These are phyloP conservation scores for Nephila pilipes DNA, from an alignment of 1,140 invertebrate genomes.

Conservation along the genomic window DNA sequence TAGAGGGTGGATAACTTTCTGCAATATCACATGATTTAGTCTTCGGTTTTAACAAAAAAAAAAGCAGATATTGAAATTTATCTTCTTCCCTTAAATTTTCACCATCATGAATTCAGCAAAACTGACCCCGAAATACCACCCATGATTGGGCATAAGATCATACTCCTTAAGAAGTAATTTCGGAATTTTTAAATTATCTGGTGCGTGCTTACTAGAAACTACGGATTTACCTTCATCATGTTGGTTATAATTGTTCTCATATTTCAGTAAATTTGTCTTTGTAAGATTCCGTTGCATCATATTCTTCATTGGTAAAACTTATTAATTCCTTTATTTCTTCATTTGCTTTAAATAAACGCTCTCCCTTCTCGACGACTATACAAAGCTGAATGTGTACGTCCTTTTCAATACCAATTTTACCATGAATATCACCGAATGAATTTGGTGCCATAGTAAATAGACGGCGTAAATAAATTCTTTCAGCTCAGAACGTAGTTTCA, in stretches of 20 bases:
- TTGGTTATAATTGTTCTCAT: neutral
- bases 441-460: too few species aligned
- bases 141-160: neutral
- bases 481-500: too few species aligned
- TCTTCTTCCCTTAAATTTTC: neutral
- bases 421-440: too few species aligned
- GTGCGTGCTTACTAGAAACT: neutral
- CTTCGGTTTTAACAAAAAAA: conserved; percentile 2
- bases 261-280: neutral
- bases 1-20: too few species aligned
- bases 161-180: neutral
- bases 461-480: too few species aligned
- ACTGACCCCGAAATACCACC: neutral
- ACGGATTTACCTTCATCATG: neutral
- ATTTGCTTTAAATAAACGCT: neutral
- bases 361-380: neutral
- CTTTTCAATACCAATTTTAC: neutral
- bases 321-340: neutral
- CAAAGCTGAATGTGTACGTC: neutral
- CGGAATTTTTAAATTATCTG: neutral
- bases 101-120: neutral
- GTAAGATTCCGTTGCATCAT: neutral
- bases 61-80: conserved; percentile 30
- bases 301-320: neutral
- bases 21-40: too few species aligned